Evolutionary conservation across 2,113 vertebrate genomes (phyloP).

Genomic region (Monarcha castaneiventris): DNA sequence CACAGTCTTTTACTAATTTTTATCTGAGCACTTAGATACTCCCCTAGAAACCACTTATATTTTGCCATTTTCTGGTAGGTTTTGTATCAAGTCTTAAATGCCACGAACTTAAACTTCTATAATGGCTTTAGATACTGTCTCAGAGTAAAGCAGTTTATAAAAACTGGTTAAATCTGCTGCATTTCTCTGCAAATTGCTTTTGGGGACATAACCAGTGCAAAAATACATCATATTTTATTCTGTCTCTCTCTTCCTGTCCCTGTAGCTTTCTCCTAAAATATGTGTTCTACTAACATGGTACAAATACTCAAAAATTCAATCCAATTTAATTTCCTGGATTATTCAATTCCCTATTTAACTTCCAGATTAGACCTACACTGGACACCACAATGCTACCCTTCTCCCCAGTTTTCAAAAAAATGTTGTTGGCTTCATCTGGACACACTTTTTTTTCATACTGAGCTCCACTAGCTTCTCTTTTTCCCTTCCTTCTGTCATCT

Average conservation of each 20-base stretch:
- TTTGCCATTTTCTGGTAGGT: not conserved
- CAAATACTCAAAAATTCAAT: not conserved
- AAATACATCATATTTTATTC: not conserved
- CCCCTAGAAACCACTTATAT: not conserved
- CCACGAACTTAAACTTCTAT: not conserved
- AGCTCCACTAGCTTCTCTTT: not conserved
- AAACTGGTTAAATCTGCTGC: not conserved
- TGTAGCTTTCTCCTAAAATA: not conserved
- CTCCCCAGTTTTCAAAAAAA: not conserved
- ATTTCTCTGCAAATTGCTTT: not conserved
- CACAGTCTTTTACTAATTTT: not conserved
- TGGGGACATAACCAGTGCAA: not conserved
- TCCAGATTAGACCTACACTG: not conserved
- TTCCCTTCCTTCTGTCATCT: not conserved
- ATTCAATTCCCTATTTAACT: not conserved
- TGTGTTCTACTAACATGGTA: not conserved
- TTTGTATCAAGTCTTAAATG: not conserved
- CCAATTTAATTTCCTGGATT: not conserved
- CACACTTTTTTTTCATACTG: not conserved
- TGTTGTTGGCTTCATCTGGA: not conserved
- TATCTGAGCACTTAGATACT: not conserved
- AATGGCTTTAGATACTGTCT: not conserved
- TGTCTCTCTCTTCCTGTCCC: not conserved
- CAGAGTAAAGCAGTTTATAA: not conserved
- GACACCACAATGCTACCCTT: not conserved